phyloP scores from a whole-genome alignment of 2,113 vertebrate genomes.

The Dissostichus mawsoni region DNA sequence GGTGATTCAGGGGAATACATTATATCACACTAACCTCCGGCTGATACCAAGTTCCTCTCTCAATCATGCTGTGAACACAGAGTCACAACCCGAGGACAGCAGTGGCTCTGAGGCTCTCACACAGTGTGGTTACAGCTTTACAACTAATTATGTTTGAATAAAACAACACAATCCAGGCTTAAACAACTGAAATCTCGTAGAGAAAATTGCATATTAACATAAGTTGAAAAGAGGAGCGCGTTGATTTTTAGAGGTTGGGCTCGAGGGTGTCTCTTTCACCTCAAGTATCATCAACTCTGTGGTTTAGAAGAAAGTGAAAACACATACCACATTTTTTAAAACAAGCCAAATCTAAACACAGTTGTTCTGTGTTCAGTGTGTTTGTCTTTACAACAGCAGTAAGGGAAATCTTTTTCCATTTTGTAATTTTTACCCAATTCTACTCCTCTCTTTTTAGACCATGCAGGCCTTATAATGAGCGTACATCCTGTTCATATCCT shows the following conservation, averaged over 20 bases:
- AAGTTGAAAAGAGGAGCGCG: constrained; percentile 69
- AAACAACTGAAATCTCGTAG: constrained; percentile 67
- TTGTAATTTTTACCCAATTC: constrained; percentile 29
- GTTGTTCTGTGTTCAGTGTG: constrained; percentile 43
- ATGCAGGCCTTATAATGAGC: constrained; percentile 51
- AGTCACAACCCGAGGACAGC: constrained; percentile 72
- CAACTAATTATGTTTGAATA: constrained; percentile 79
- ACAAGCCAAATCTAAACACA: constrained; percentile 55
- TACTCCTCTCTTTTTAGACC: constrained; percentile 33
- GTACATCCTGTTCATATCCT: constrained; percentile 57
- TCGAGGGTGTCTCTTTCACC: constrained; percentile 49
- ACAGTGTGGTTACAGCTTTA: constrained; percentile 43
- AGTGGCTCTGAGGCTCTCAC: constrained; percentile 55
- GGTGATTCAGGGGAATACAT: constrained; percentile 77
- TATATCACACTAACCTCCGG: constrained; percentile 77
- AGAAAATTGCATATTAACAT: constrained; percentile 70
- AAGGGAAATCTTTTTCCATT: constrained; percentile 10
- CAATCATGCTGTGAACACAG: constrained; percentile 76
- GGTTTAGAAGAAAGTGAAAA: constrained; percentile 51
- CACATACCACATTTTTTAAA: constrained; percentile 62
- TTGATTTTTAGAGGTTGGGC: constrained; percentile 63
- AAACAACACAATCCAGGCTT: constrained; percentile 72
- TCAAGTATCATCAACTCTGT: constrained; percentile 36
- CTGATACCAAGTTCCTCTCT: constrained; percentile 74
- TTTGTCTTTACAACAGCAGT: constrained; percentile 57